phyloP scores from a whole-genome alignment of 2,888 invertebrate genomes.

The Coecobrya sp. region DNA sequence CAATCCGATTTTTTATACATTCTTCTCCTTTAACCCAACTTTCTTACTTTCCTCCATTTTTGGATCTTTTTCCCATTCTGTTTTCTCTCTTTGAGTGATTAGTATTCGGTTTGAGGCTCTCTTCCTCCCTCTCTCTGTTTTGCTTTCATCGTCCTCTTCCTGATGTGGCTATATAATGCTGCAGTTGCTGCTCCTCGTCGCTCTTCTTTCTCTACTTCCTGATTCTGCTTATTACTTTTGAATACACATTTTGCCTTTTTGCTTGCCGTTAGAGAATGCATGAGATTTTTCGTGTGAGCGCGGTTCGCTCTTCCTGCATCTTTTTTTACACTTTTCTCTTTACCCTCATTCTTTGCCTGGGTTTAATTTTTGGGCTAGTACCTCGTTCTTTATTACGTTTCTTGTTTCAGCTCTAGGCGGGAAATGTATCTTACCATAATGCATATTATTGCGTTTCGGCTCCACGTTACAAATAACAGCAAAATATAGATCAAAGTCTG shows the following conservation, averaged over 20 bases:
- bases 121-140: background rate
- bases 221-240: constrained; percentile 36
- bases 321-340: background rate
- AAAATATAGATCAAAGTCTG: background rate
- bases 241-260: constrained; percentile 24
- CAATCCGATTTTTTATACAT: constrained; percentile 53
- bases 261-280: background rate
- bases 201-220: constrained; percentile 1
- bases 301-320: background rate
- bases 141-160: constrained; percentile 41
- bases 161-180: background rate
- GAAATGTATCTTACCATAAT: background rate
- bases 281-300: constrained; percentile 3
- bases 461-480: background rate
- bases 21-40: constrained; percentile 20
- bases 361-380: constrained; percentile 39
- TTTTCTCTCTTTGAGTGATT: constrained; percentile 68
- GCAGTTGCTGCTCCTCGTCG: background rate
- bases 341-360: background rate
- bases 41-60: background rate
- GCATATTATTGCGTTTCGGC: constrained; percentile 20
- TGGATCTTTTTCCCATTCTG: constrained; percentile 3
- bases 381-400: constrained; percentile 16
- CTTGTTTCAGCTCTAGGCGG: constrained; percentile 19
- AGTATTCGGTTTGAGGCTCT: constrained; percentile 72